A percentile compares a stretch with the other conserved stretches of the same genome.
phyloP scores from a whole-genome alignment of 2,888 invertebrate genomes.

The Papilio demoleus region DNA sequence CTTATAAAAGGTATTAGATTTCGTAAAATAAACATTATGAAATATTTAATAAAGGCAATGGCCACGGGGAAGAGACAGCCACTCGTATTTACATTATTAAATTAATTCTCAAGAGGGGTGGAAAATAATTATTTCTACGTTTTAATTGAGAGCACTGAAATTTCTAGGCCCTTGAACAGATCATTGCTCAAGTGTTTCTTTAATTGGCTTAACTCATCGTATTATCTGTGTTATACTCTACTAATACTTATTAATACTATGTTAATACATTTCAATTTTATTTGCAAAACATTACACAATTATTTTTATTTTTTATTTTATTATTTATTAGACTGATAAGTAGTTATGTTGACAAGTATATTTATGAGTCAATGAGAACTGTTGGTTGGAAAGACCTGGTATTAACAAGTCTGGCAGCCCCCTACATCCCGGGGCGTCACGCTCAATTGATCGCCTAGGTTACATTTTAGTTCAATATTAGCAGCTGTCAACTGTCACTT shows the following conservation, averaged over 20 bases:
- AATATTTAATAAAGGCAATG: conserved; percentile 56
- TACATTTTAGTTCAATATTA: conserved; percentile 74
- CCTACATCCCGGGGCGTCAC: conserved; percentile 78
- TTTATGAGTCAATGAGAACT: neutral
- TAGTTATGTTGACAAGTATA: neutral
- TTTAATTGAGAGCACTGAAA: conserved; percentile 80
- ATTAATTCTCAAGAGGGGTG: conserved; percentile 79
- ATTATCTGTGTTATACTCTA: conserved; percentile 39
- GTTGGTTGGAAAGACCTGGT: conserved; percentile 21
- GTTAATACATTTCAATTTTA: conserved; percentile 40
- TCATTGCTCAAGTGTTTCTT: conserved; percentile 58
- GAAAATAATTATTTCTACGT: conserved; percentile 77
- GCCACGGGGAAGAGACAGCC: conserved; percentile 58
- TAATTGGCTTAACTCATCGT: conserved; percentile 43
- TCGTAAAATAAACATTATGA: conserved; percentile 49
- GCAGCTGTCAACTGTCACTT: conserved; percentile 75
- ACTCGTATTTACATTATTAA: conserved; percentile 75
- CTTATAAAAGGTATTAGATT: conserved; percentile 35
- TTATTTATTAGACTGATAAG: neutral
- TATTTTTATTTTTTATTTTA: neutral
- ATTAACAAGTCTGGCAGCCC: conserved; percentile 72
- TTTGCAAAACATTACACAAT: conserved; percentile 1
- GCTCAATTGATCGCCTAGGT: conserved; percentile 74
- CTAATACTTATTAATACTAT: neutral
- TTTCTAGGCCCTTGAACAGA: conserved; percentile 72